Evolutionary conservation across 2,888 invertebrate species (phyloP).

Genomic region (Lissonota sp.): DNA sequence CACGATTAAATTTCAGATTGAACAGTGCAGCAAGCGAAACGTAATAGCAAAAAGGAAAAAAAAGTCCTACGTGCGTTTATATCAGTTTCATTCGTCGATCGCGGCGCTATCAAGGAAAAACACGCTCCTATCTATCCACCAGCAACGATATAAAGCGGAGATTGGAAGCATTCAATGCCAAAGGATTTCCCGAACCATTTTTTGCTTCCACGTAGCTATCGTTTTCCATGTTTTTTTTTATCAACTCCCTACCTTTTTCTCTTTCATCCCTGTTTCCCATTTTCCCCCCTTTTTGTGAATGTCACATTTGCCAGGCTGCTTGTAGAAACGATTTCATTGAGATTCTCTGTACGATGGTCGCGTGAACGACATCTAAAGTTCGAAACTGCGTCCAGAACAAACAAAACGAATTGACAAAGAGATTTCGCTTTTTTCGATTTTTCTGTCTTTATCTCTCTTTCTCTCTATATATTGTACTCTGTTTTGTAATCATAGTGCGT

Average conservation of each 20-base stretch:
- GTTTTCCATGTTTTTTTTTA: too few relatives aligned
- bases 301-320: too few relatives aligned
- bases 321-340: too few relatives aligned
- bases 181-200: slow-evolving; percentile 42
- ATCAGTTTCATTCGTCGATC: slow-evolving; percentile 18
- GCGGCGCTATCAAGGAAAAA: slow-evolving; percentile 43
- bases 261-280: too few relatives aligned
- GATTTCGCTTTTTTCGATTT: slow-evolving; percentile 10
- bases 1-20: not conserved
- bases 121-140: not conserved
- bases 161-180: slow-evolving; percentile 48
- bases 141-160: slow-evolving; percentile 35
- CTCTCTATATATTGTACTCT: not conserved
- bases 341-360: too few relatives aligned
- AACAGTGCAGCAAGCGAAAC: not conserved
- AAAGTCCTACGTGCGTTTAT: not conserved
- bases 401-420: too few relatives aligned
- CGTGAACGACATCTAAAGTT: too few relatives aligned
- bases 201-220: too few relatives aligned
- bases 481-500: not conserved
- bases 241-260: too few relatives aligned
- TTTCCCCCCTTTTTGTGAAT: too few relatives aligned
- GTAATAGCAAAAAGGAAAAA: slow-evolving; percentile 4
- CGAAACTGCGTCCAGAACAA: too few relatives aligned
- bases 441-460: slow-evolving; percentile 11